A percentile compares a stretch with the other conserved stretches of the same genome.
phyloP scores from a whole-genome alignment of 1,140 invertebrate species.

The Frieseomelitta varia region DNA sequence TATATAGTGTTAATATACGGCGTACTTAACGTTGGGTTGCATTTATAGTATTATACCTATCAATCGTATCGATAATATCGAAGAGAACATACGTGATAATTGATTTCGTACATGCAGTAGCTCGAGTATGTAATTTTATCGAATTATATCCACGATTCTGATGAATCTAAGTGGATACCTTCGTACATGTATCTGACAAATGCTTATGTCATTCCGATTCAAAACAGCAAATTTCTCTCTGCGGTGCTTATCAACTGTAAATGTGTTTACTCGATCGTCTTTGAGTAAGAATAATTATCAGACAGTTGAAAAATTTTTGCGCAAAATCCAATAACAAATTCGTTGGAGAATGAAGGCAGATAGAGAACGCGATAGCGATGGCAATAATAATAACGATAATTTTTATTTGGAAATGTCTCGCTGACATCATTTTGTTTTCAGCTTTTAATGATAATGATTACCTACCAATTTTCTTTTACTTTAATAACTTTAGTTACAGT shows the following conservation, averaged over 20 bases:
- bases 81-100: neutral
- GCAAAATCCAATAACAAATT: slow-evolving; percentile 1
- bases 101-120: too few species aligned
- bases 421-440: neutral
- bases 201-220: neutral
- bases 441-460: neutral
- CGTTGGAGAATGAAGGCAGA: neutral
- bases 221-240: neutral
- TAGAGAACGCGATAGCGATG: neutral
- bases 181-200: neutral
- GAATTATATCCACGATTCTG: too few species aligned
- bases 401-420: neutral
- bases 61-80: neutral
- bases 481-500: too few species aligned
- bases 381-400: slow-evolving; percentile 21
- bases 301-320: neutral
- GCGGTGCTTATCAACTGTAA: neutral
- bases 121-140: too few species aligned
- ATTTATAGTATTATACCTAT: neutral
- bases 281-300: neutral
- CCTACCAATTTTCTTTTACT: neutral
- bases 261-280: neutral
- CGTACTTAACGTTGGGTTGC: neutral
- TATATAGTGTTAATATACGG: neutral
- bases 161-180: neutral